Conservation (phyloP, 2,797 vertebrate species). For the Nasua narica region DNA sequence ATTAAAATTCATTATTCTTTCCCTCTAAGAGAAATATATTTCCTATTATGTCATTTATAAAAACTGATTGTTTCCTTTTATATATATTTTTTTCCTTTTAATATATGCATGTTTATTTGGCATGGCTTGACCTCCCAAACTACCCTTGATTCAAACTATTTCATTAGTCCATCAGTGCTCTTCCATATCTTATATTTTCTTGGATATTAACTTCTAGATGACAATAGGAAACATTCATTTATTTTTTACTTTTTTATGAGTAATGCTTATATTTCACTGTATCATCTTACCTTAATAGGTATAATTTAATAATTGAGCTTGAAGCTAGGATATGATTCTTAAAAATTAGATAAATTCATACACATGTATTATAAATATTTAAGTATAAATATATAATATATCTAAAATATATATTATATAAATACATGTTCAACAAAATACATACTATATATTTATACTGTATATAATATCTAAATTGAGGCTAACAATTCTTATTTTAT, state of each 20-base stretch:
- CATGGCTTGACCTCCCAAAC: background rate
- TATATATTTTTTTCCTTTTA: background rate
- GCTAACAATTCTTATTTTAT: background rate
- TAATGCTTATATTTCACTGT: background rate
- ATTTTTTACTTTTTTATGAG: background rate
- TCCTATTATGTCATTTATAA: background rate
- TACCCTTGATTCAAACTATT: background rate
- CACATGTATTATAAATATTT: background rate
- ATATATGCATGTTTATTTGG: background rate
- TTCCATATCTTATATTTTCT: background rate
- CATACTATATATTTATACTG: background rate
- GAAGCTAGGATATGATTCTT: background rate
- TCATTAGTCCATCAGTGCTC: background rate
- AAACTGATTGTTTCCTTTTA: background rate
- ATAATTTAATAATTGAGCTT: background rate
- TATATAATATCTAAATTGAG: background rate
- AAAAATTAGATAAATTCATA: background rate
- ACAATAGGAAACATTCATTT: background rate
- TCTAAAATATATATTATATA: background rate
- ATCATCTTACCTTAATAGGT: background rate
- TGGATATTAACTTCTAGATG: background rate
- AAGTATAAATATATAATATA: background rate
- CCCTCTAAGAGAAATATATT: background rate
- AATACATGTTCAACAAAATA: background rate
- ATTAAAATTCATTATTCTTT: background rate